Evolutionary conservation across 2,797 vertebrate species (phyloP).

Genomic region (Loriculus beryllinus): DNA sequence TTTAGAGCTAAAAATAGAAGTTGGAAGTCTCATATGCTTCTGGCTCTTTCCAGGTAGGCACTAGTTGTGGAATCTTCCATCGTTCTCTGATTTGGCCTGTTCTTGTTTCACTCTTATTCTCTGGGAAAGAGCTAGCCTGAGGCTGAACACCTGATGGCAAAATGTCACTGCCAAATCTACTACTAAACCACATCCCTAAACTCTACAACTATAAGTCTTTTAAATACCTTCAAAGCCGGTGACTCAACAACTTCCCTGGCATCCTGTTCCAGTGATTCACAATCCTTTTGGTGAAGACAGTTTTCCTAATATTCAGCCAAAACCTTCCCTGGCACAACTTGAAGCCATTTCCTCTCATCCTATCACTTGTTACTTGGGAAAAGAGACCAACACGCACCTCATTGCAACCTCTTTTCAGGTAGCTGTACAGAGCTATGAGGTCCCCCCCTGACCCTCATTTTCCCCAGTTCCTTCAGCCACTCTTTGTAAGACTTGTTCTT

Average conservation of each 20-base stretch:
- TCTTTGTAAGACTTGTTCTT: background rate
- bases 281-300: background rate
- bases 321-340: background rate
- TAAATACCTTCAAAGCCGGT: background rate
- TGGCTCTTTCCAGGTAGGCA: background rate
- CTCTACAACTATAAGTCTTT: fast-evolving
- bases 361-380: background rate
- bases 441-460: background rate
- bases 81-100: background rate
- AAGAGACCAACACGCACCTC: fast-evolving
- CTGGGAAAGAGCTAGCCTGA: background rate
- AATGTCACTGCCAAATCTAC: background rate
- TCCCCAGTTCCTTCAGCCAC: background rate
- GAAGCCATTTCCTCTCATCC: background rate
- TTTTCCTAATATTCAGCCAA: background rate
- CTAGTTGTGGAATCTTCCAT: background rate
- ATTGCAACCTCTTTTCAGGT: background rate
- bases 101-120: background rate
- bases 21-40: background rate
- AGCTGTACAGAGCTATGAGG: fast-evolving
- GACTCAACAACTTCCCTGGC: background rate
- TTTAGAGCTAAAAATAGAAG: slow-evolving; percentile 13
- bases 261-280: background rate
- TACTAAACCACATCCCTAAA: background rate
- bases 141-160: background rate